Evolutionary conservation across 2,113 vertebrate genomes (phyloP), one percentile per base, ranked within the genome.

Genomic region (Hypanus sabinus): DNA sequence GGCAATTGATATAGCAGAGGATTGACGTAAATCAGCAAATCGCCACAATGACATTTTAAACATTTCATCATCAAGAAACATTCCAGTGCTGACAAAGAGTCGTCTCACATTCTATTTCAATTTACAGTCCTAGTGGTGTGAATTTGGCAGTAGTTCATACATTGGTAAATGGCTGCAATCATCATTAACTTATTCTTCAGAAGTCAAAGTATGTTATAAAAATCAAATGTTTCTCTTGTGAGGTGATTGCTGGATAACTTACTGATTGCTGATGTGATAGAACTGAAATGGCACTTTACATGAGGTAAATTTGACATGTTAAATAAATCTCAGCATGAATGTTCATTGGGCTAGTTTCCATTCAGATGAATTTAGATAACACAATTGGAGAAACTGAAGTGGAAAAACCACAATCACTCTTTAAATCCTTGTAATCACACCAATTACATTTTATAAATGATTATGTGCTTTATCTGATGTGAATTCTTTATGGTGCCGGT

Each of bases 21-120:
- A 55, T 24, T 93, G 70, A 93, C 55, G 12, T 93, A 93, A 75
- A 75, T 93, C 91, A 93, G 91, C 33, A 93, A 93, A 73, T 93
- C 46, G 91, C 68, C 91, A 73, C 91, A 73, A 70, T 93, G 70
- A 93, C 91, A 93, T 93, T 93, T 55, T 33, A 93, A 93, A 73
- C 60, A 93, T 73, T 93, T 93, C 68, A 93, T 92, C 90, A 71
- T 93, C 70, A 73, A 68, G 91, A 70, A 93, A 93, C 68, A 93
- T 93, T 93, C 91, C 68, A 93, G 91, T 93, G 91, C 91, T 93
- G 91, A 93, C 91, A 93, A 93, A 93, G 91, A 93, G 73, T 75
- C 71, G 91, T 93, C 91, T 93, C 91, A 38, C 70, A 93, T 93
- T 33, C 91, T 73, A 70, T 93, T 93, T 93, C 65, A 93, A 93